These are phyloP conservation scores for Callosobruchus maculatus DNA, from an alignment of 2,888 invertebrate genomes.

Conservation along the genomic window DNA sequence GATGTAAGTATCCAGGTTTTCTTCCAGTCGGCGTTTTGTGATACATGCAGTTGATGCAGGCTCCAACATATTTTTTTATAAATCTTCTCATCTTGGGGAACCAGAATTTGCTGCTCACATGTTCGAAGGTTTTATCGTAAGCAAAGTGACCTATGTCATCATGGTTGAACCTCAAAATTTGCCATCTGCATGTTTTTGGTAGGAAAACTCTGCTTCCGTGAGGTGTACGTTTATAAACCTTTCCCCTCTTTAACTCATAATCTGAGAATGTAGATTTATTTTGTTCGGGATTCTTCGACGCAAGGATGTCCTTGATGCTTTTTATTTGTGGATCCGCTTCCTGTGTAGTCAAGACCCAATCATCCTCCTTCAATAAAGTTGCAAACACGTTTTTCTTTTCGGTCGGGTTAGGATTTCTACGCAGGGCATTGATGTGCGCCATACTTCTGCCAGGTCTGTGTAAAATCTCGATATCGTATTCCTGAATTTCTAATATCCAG, in stretches of 20 bases:
- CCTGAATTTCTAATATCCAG: conserved; percentile 9
- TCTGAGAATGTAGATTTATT: not conserved
- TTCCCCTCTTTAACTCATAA: not conserved
- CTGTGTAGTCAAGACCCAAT: not conserved
- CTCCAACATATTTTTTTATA: conserved; percentile 4
- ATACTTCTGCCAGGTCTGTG: conserved; percentile 6
- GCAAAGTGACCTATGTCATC: conserved; percentile 8
- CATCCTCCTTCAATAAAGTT: not conserved
- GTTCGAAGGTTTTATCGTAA: conserved; percentile 5
- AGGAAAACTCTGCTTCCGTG: conserved; percentile 27
- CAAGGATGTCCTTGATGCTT: not conserved
- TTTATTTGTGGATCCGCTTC: not conserved
- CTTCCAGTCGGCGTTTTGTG: conserved; percentile 9
- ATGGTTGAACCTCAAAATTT: conserved; percentile 7
- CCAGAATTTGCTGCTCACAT: conserved; percentile 12
- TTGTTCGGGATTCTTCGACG: not conserved
- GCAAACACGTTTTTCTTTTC: not conserved
- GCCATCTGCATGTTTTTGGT: conserved; percentile 33
- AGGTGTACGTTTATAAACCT: not conserved
- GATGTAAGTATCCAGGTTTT: conserved; percentile 7
- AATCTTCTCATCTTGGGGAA: conserved; percentile 17
- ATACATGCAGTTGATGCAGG: conserved; percentile 10
- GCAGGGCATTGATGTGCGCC: conserved; percentile 13
- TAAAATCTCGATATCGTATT: conserved; percentile 8
- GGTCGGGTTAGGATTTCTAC: conserved; percentile 7